Conservation (phyloP, 2,797 vertebrate species). For the Malacoctenus gilli region DNA sequence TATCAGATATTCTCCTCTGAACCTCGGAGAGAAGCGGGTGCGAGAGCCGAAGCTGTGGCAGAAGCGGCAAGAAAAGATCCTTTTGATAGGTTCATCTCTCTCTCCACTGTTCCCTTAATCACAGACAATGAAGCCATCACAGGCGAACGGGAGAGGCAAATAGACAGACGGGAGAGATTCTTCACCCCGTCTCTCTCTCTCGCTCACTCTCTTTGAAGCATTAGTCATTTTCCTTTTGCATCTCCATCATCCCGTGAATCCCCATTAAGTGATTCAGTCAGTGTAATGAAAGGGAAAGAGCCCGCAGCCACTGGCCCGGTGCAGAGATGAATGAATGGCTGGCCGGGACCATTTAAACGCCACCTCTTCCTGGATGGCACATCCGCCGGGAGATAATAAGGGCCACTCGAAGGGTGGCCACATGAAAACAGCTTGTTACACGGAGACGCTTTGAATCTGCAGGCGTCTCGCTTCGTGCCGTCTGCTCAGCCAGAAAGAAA, state of each 20-base stretch:
- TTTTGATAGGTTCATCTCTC: conserved; percentile 31
- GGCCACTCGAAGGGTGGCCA: not conserved
- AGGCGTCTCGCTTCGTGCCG: not conserved
- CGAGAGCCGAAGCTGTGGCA: not conserved
- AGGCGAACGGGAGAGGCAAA: conserved; percentile 2
- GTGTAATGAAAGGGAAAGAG: conserved; percentile 29
- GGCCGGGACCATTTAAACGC: conserved; percentile 17
- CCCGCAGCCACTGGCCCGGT: conserved; percentile 12
- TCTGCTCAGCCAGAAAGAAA: not conserved
- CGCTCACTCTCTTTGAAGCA: no score
- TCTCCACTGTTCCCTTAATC: conserved; percentile 41
- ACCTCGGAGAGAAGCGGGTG: not conserved
- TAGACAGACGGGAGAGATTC: conserved; percentile 12
- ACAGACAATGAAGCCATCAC: conserved; percentile 38
- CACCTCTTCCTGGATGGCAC: conserved; percentile 15
- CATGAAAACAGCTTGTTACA: not conserved
- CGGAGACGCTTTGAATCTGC: not conserved
- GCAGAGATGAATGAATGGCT: conserved; percentile 15
- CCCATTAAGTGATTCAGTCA: conserved; percentile 31
- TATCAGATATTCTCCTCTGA: conserved; percentile 18
- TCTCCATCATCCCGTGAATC: conserved; percentile 23
- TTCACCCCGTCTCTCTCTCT: conserved; percentile 19
- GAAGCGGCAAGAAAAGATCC: conserved; percentile 6
- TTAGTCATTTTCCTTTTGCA: conserved; percentile 26
- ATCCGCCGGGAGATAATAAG: conserved; percentile 1